A percentile compares a stretch with the other conserved stretches of the same genome.
These are phyloP conservation scores for Aegithalos caudatus DNA, from an alignment of 2,113 vertebrate genomes.

Conservation along the genomic window DNA sequence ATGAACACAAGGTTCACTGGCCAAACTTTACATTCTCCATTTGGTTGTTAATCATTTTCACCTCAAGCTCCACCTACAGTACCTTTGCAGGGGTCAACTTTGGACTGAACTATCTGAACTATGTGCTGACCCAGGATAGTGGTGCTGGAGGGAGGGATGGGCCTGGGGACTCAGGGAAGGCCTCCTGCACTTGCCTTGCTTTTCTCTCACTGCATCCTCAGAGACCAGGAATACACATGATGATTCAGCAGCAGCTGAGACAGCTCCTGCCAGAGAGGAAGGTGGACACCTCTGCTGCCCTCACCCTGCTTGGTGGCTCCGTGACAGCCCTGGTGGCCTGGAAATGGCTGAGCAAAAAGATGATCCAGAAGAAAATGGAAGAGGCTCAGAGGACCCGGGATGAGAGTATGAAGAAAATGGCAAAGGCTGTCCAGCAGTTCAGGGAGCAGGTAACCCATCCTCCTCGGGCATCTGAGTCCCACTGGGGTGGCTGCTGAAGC, in stretches of 20 bases:
- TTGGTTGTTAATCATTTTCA: background rate
- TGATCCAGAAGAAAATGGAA: slow-evolving; percentile 27
- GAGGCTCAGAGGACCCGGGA: slow-evolving; percentile 14
- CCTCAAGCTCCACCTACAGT: background rate
- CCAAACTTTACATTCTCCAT: background rate
- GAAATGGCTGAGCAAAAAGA: slow-evolving; percentile 36
- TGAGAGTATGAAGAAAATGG: slow-evolving; percentile 38
- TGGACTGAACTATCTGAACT: background rate
- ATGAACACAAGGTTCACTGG: background rate
- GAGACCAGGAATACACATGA: background rate
- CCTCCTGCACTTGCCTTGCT: background rate
- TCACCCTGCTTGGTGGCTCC: background rate
- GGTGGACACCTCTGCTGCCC: background rate
- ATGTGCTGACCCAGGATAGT: background rate
- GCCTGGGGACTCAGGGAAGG: background rate
- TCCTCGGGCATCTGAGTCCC: background rate
- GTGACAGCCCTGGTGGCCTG: background rate
- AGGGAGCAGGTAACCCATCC: slow-evolving; percentile 36
- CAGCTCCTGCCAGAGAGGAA: slow-evolving; percentile 2
- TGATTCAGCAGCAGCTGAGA: background rate
- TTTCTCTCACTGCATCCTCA: background rate
- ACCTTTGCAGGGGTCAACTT: background rate
- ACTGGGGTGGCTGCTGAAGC: background rate
- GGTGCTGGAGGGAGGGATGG: background rate
- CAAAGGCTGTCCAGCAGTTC: slow-evolving; percentile 45